Conservation (phyloP, 1,140 invertebrate genomes). For the Drosophila pseudoananassae region DNA sequence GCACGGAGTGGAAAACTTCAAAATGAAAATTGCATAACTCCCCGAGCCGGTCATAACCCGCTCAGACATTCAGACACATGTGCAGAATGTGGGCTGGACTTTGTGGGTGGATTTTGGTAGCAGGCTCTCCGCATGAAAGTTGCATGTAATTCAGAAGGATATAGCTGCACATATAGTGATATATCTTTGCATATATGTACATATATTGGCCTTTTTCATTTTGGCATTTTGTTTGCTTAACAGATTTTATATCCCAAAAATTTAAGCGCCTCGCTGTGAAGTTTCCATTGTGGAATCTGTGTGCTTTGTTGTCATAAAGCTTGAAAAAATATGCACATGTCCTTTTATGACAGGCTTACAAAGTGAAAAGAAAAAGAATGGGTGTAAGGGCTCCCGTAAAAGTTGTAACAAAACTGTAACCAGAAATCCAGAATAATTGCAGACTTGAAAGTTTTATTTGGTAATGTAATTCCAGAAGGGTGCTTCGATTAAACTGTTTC, state of each 20-base stretch:
- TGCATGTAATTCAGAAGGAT: slow-evolving; percentile 52
- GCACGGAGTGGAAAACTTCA: slow-evolving; percentile 51
- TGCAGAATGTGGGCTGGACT: slow-evolving; percentile 14
- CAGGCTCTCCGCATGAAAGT: slow-evolving; percentile 54
- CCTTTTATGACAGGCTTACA: background rate
- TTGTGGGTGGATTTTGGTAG: background rate
- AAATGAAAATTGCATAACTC: slow-evolving; percentile 74
- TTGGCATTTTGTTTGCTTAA: slow-evolving; percentile 62
- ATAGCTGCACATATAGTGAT: slow-evolving; percentile 12
- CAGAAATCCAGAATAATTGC: background rate
- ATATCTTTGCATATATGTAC: slow-evolving; percentile 1
- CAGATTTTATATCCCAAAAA: slow-evolving; percentile 49
- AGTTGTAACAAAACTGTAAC: background rate
- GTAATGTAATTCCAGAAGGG: background rate
- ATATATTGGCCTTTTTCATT: slow-evolving; percentile 46
- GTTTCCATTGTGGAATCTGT: slow-evolving; percentile 33
- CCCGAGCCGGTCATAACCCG: slow-evolving; percentile 36
- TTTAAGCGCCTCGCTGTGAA: slow-evolving; percentile 26
- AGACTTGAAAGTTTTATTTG: background rate
- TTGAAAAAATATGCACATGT: slow-evolving; percentile 18
- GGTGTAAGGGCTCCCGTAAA: background rate
- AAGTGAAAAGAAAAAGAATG: background rate
- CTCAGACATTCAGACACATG: slow-evolving; percentile 25
- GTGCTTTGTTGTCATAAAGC: slow-evolving; percentile 21
- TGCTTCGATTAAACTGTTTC: background rate